Base-by-base conservation (phyloP, 2,888 invertebrate species). In the Drosophila robusta region DNA sequence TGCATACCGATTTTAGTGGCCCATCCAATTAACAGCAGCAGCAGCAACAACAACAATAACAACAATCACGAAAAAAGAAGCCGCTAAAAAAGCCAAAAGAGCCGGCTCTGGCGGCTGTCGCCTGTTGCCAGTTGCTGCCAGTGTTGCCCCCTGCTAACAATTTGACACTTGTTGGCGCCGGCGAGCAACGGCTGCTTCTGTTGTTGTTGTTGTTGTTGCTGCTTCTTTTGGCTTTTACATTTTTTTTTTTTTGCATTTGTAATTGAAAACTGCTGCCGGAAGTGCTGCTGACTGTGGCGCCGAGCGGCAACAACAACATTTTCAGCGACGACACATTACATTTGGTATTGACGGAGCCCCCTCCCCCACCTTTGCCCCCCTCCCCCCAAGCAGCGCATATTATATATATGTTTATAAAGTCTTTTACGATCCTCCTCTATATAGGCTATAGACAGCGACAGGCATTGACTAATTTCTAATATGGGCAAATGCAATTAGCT, bases 151-250 rank as follows among this genome's bases (percentile, higher is more conserved):
- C 29, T 67, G 69, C 58, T 67, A 68, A 80, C 64, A 81, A 71
- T 65, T 87, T 87, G 86, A 87, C 86, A 87, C 82, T 87, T 87
- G 86, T 74, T 89, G 89, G 88, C 86, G 89, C 88, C 88, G 73
- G 38, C 51, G 18, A 58, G 18, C 66, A 69, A 47, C 44, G 50
- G 57, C 49, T 55, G 39, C 3, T 18, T 22, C 24, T 24, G 29
- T 32, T 54, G 47, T 49, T 51, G 55, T n/a, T 56, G 44, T n/a
- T 14, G 39, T 50, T 45, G 54, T 2, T 49, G 61, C 61, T 50
- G 63, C 46, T 55, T 47, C 36, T 49, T 70, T 41, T 60, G 12
- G 32, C 22, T 56, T 66, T 82, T 66, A 67, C 12, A 34, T 34
- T 11, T 34, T 16, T 29, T 29, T n/a, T 29, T 34, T 34, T 34